Evolutionary conservation across 2,113 vertebrate species (phyloP), one percentile per base, ranked within the genome.

Genomic region (Synchiropus splendidus): DNA sequence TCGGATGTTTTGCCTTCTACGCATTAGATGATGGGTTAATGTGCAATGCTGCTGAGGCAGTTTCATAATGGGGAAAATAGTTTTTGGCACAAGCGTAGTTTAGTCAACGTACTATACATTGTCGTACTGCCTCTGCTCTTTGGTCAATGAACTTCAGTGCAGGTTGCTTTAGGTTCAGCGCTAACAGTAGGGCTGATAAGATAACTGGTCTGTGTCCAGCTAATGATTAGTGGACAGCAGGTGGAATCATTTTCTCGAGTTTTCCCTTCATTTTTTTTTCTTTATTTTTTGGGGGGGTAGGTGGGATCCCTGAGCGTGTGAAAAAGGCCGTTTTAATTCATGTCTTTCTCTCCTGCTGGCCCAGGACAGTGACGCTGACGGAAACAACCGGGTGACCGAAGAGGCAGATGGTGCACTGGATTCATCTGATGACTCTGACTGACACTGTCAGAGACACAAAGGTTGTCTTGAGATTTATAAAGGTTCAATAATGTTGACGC

Each of bases 401-500:
- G 39, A 39, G 5, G 68, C 64, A 5, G 51, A 70, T 11, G 38
- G 42, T n/a, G 75, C 59, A 37, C 48, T 73, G 34, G 62, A 71
- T 1, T 33, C 47, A 9, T 16, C 51, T 5, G 78, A 83, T 11
- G 80, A 75, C 33, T 85, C 84, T 2, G 81, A 85, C 2, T 68
- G 41, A 68, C 2, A 37, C 12, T 5, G 16, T 39, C 6, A 35
- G 10, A 30, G 9, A 27, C n/a, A 27, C 4, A 27, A 27, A 27
- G 21, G 21, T 27, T 27, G 16, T 15, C 21, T 39, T 18, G 9
- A 17, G 32, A 2, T 15, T 14, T 30, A 32, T 1, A 11, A n/a
- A 15, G 36, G 34, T 35, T 11, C 5, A 6, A 6, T 21, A 18
- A 30, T 36, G 2, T 12, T 12, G 1, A 10, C 21, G 6, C n/a